Conservation (phyloP, 2,113 vertebrate species). For the Oreochromis niloticus region DNA sequence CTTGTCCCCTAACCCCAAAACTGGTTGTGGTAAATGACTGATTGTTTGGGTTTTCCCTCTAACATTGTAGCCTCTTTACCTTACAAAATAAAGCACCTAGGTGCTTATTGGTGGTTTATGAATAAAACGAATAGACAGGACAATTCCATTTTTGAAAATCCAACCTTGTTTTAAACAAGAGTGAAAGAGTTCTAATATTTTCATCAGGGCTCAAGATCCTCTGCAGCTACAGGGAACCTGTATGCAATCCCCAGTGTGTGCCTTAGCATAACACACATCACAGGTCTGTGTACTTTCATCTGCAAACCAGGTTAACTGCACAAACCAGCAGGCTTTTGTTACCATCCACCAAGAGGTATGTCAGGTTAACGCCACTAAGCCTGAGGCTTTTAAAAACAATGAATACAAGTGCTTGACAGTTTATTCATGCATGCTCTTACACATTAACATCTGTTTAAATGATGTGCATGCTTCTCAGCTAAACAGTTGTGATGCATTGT, state of each 20-base stretch:
- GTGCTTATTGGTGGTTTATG: neutral
- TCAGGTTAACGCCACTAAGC: neutral
- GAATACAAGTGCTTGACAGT: neutral
- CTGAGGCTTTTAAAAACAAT: neutral
- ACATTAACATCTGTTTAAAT: neutral
- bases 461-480: neutral
- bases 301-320: slow-evolving; percentile 32
- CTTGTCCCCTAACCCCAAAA: neutral
- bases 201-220: slow-evolving; percentile 1
- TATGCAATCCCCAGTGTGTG: neutral
- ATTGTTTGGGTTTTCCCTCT: neutral
- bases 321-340: slow-evolving; percentile 7
- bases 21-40: neutral
- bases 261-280: neutral
- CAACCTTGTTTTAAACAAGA: neutral
- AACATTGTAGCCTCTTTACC: neutral
- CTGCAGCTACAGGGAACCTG: neutral
- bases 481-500: neutral
- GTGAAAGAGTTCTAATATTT: neutral
- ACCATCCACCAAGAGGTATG: neutral
- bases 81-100: neutral
- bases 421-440: neutral
- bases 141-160: neutral
- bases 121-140: neutral
- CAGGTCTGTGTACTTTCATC: neutral